A percentile compares a stretch with the other conserved stretches of the same genome.
These are phyloP conservation scores for Acleris sparsana DNA, from an alignment of 2,888 invertebrate species.

Conservation along the genomic window DNA sequence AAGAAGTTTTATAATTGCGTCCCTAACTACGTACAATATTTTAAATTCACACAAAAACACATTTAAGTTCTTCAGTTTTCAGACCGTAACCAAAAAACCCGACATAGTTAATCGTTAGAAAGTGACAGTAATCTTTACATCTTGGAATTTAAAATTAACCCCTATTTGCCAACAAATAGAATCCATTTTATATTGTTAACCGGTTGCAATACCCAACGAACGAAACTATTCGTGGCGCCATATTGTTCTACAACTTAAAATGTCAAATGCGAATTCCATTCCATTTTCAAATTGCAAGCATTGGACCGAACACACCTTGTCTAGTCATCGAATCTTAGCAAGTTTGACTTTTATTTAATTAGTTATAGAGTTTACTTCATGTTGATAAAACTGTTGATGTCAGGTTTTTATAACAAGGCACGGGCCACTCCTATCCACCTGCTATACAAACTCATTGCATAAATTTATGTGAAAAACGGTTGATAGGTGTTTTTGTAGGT, in stretches of 20 bases:
- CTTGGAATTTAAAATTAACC: constrained; percentile 9
- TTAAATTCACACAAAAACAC: constrained; percentile 25
- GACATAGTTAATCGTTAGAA: constrained; percentile 33
- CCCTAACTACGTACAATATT: too few species aligned
- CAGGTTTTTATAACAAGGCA: constrained; percentile 33
- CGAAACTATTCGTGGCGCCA: constrained; percentile 22
- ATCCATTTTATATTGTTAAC: constrained; percentile 6
- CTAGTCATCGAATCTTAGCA: constrained; percentile 7
- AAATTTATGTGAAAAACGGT: constrained; percentile 33
- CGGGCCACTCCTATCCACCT: constrained; percentile 47
- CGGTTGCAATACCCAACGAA: constrained; percentile 1
- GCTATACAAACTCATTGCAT: constrained; percentile 39
- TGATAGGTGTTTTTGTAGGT: constrained; percentile 28
- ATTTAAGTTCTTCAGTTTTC: constrained; percentile 23
- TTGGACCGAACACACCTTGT: constrained; percentile 39
- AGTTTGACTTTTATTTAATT: constrained; percentile 2
- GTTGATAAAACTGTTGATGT: constrained; percentile 22
- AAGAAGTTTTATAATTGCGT: too few species aligned
- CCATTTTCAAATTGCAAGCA: constrained; percentile 58
- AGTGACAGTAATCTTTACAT: constrained; percentile 33
- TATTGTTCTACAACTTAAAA: constrained; percentile 43
- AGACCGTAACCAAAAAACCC: constrained; percentile 35
- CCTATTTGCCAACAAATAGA: constrained; percentile 8
- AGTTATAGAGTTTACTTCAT: constrained; percentile 28
- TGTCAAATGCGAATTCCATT: constrained; percentile 62